Evolutionary conservation across 1,140 invertebrate species (phyloP), one percentile per base, ranked within the genome.

Genomic region (Aphidius ervi): DNA sequence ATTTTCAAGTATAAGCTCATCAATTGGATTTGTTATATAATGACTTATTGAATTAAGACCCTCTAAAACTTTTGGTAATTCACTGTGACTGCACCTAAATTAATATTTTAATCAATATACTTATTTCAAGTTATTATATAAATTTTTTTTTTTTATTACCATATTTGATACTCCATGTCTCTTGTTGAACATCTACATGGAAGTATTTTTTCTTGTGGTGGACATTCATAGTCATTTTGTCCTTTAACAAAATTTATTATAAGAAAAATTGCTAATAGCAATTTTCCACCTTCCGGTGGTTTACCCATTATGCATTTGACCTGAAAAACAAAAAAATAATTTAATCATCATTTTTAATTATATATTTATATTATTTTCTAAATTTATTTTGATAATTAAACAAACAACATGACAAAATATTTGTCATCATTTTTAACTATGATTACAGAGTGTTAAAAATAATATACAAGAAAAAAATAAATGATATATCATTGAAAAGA

Each of bases 1-100:
- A 67, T 92, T 92, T 77, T 94, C 92, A 62, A 94, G 80, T 50
- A 94, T 92, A 47, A 94, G 69, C 70, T 94, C 92, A 71, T 93
- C 92, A 59, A 94, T 87, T 8, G 88, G 85, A 46, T 83, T 84
- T 54, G 82, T 83, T 23, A 91, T 76, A 56, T 86, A 83, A 49
- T 87, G 83, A 56, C 87, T 87, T 37, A 91, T 83, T 9, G 85
- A 82, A 63, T 88, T 86, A 8, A 93, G 72, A 7, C 88, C 89
- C 66, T 88, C 87, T 56, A 88, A 73, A 4, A 92, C 88, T 69
- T 85, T 86, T 2, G 85, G 84, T 58, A 93, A 78, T 66, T 93
- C 91, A 78, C 90, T 92, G 75, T 93, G 90, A 46, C 90, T 92
- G 72, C 91, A 94, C 91, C 91, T 93, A 42, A 41, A 46, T 46